Base-by-base conservation (phyloP, 2,888 invertebrate genomes). In the Hedychridium roseum region DNA sequence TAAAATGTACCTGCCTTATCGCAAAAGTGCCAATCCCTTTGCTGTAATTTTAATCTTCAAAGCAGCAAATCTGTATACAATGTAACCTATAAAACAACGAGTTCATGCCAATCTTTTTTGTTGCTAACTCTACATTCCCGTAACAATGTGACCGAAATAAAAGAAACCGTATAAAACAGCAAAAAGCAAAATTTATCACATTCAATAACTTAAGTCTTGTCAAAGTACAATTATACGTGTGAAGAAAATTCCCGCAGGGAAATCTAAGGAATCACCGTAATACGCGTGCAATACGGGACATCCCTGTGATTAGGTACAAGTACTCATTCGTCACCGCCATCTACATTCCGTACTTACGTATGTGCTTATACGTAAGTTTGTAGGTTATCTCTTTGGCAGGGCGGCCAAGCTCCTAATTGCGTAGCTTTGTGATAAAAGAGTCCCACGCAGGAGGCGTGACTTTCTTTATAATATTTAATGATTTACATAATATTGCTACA, bases 221-320 rank as follows among this genome's bases (percentile, higher is more conserved):
- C 17, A 2, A 12, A 12, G 4, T n/a, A 27, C 6, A 21, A 18
- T 6, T 11, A 3, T 11, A 12, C 7, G 17, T 5, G 12, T 20
- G 14, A 4, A 26, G 1, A 17, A 2, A 27, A n/a, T n/a, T n/a
- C n/a, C n/a, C n/a, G n/a, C n/a, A n/a, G n/a, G n/a, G n/a, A n/a
- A n/a, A n/a, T n/a, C n/a, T 3, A 5, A 50, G 47, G 37, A 50
- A 56, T 37, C 38, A 52, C 46, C 30, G 28, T 31, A 18, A 18
- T 30, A 11, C 11, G 5, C 16, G 28, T 17, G 27, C 18, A 48
- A 53, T 36, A 30, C 50, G 63, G 63, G 63, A 64, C 50, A 57
- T 64, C 63, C 63, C 60, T 57, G 31, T 1, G 26, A 9, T 20
- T 27, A 12, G 36, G 36, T 36, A 45, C 32, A 31, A 23, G 9